Evolutionary conservation across 2,797 vertebrate genomes (phyloP).

Genomic region (Distichodus sexfasciatus): DNA sequence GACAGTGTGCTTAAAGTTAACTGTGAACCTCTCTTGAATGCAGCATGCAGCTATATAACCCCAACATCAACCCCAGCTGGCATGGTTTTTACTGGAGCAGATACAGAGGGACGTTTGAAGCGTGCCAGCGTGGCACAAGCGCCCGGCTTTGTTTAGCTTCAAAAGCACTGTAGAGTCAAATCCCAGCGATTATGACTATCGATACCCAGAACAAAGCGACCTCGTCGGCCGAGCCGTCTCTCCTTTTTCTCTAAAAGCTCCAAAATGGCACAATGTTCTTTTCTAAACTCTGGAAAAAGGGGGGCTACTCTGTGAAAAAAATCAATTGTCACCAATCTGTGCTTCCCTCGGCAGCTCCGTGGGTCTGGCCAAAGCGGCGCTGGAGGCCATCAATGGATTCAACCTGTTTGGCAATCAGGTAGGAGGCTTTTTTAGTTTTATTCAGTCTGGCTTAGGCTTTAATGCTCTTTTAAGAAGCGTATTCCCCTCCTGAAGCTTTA

Average conservation of each 20-base stretch:
- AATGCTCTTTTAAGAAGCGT: not conserved
- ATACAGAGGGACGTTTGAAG: constrained; percentile 2
- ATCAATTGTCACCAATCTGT: constrained; percentile 17
- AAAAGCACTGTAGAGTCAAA: constrained; percentile 8
- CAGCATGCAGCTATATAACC: too few species aligned
- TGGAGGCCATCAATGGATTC: constrained; percentile 98
- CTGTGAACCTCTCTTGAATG: too few species aligned
- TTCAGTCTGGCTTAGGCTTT: not conserved
- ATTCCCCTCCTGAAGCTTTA: not conserved
- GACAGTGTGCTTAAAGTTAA: too few species aligned
- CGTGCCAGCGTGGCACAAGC: constrained; percentile 23
- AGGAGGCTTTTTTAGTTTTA: constrained; percentile 42
- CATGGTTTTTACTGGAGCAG: too few species aligned
- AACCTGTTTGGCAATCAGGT: constrained; percentile 99
- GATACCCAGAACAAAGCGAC: constrained; percentile 29
- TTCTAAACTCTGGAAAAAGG: not conserved
- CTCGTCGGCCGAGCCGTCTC: not conserved
- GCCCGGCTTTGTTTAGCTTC: constrained; percentile 39
- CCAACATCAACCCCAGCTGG: too few species aligned
- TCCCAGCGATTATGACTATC: constrained; percentile 10
- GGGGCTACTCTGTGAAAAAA: not conserved
- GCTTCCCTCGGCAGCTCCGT: constrained; percentile 79
- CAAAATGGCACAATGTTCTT: constrained; percentile 10
- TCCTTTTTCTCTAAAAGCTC: not conserved
- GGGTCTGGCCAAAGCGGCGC: constrained; percentile 93